Evolutionary conservation across 2,113 vertebrate genomes (phyloP).

Genomic region (Cochlearius cochlearius): DNA sequence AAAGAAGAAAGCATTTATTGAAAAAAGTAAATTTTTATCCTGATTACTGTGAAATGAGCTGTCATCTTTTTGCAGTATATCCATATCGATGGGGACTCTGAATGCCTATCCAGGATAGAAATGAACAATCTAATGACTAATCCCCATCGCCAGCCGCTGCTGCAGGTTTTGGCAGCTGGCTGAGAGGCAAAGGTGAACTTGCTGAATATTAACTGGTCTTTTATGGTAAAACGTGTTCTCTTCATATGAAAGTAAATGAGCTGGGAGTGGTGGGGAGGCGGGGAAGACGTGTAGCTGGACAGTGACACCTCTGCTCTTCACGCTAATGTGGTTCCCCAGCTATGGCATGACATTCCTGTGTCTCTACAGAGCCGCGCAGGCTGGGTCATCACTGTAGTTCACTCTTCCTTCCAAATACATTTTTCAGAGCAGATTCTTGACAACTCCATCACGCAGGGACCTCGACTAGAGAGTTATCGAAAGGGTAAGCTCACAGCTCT

Average conservation of each 20-base stretch:
- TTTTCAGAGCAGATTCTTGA: neutral
- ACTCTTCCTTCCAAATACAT: neutral
- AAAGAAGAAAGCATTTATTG: neutral
- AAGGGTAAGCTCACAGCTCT: neutral
- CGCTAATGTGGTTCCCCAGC: neutral
- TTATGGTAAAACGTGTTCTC: neutral
- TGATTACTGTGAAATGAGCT: neutral
- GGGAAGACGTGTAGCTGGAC: neutral
- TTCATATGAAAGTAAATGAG: neutral
- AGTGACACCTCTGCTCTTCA: neutral
- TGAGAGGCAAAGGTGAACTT: neutral
- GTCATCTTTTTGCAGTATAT: neutral
- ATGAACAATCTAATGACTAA: neutral
- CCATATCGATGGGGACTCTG: fast-evolving
- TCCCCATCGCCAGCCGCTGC: neutral
- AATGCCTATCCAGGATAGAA: neutral
- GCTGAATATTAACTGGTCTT: neutral
- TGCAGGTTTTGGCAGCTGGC: neutral
- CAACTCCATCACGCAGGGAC: neutral
- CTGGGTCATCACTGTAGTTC: neutral
- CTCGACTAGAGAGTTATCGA: neutral
- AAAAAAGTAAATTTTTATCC: neutral
- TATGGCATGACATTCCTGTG: neutral
- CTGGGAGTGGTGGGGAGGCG: no score
- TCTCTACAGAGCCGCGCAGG: neutral